Percentiles rank a stretch among this genome's conserved stretches.
These are phyloP conservation scores for Conops quadrifasciatus DNA, from an alignment of 2,888 invertebrate genomes.

Conservation along the genomic window DNA sequence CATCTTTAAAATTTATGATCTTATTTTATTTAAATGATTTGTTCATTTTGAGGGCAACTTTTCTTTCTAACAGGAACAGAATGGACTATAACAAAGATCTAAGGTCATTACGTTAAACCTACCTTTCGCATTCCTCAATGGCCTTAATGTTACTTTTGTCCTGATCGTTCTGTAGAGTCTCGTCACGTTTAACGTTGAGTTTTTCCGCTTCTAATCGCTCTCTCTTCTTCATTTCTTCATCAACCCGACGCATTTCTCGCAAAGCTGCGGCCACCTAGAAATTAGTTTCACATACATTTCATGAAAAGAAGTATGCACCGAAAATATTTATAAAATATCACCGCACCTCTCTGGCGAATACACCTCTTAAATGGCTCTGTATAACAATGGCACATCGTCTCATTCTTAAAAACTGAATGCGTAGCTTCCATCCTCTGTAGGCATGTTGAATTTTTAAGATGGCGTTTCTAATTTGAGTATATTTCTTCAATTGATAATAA, in stretches of 20 bases:
- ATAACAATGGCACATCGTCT: slow-evolving; percentile 86
- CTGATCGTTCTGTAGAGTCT: slow-evolving; percentile 62
- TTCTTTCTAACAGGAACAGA: neutral
- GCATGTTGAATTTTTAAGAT: slow-evolving; percentile 82
- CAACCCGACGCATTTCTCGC: slow-evolving; percentile 85
- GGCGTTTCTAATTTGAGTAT: slow-evolving; percentile 72
- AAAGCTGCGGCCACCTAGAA: slow-evolving; percentile 77
- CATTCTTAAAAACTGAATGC: slow-evolving; percentile 81
- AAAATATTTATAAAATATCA: neutral
- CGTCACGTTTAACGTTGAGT: slow-evolving; percentile 69
- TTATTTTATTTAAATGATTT: neutral
- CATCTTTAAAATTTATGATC: slow-evolving; percentile 1
- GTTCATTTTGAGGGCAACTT: too few relatives aligned
- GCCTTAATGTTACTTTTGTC: slow-evolving; percentile 68
- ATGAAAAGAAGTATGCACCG: too few relatives aligned
- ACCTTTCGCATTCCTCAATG: slow-evolving; percentile 74
- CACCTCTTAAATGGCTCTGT: slow-evolving; percentile 85
- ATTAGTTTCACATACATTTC: neutral
- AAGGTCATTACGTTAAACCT: slow-evolving; percentile 39
- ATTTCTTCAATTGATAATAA: slow-evolving; percentile 73
- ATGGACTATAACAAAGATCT: neutral
- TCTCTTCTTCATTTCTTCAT: slow-evolving; percentile 84
- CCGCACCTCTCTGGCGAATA: slow-evolving; percentile 84
- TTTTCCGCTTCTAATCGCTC: slow-evolving; percentile 78
- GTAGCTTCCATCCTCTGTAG: slow-evolving; percentile 84